Evolutionary conservation across 2,888 invertebrate genomes (phyloP), one percentile per base, ranked within the genome.

Genomic region (Gortyna flavago): DNA sequence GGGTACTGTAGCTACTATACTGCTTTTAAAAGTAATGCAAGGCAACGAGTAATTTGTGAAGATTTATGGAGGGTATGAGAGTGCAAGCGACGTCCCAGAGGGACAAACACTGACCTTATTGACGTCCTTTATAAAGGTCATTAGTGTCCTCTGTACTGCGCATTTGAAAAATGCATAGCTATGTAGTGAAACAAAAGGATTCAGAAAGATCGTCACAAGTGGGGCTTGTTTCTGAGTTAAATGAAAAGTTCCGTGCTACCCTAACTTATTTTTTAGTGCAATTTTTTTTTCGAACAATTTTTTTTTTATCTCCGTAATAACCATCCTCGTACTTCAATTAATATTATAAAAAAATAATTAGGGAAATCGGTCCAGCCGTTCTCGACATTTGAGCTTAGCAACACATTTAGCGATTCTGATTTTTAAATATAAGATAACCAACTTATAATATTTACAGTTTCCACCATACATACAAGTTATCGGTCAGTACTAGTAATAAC

Each of bases 51-150:
- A 21, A 65, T 59, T 69, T 65, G 32, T 61, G 68, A 51, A 21
- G n/a, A 32, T 82, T 80, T 82, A 71, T 82, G 51, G 35, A 59
- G n/a, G 51, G 41, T 35, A 29, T 29, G 35, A 64, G 44, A 85
- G 77, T 82, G 85, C 70, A 71, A n/a, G 57, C 38, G 25, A 48
- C n/a, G 35, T 44, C 51, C 25, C 57, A 4, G n/a, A 18, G 44
- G 64, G 70, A 38, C 65, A 35, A 54, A 25, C 57, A 59, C 61
- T 81, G 69, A 62, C 75, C 65, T 65, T 65, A 38, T 65, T 59
- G 54, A 59, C 8, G 69, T 66, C 21, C 57, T 41, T 38, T 51
- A 25, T n/a, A 66, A 81, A 64, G 18, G 64, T 61, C 62, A 71
- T n/a, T n/a, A 51, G 18, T 64, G 32, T 21, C 18, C 54, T 48